Conservation (phyloP, 2,113 vertebrate genomes). For the Poeciliopsis prolifica region DNA sequence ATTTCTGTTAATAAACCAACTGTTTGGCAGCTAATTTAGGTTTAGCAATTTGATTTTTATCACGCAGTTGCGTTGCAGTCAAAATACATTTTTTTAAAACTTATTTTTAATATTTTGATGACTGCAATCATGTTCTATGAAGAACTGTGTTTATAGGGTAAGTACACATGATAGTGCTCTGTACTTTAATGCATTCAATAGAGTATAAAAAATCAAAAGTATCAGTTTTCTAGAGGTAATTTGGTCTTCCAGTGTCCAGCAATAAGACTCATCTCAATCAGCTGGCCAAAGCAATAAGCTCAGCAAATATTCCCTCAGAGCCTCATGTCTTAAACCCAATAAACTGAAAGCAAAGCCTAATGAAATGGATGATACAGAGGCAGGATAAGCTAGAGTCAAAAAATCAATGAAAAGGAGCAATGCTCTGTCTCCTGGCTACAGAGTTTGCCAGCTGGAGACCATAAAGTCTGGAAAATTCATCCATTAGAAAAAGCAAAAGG, state of each 20-base stretch:
- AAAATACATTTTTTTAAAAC: too few relatives aligned
- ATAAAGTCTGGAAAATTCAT: neutral
- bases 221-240: conserved; percentile 7
- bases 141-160: neutral
- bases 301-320: conserved; percentile 36
- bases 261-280: conserved; percentile 28
- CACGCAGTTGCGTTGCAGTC: too few relatives aligned
- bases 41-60: too few relatives aligned
- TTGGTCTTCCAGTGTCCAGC: conserved; percentile 30
- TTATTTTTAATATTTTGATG: neutral
- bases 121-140: neutral
- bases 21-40: too few relatives aligned
- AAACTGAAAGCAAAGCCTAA: conserved; percentile 49
- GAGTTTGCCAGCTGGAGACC: neutral
- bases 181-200: conserved; percentile 11
- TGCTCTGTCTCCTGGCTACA: neutral
- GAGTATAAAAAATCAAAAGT: neutral
- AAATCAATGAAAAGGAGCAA: conserved; percentile 42
- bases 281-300: conserved; percentile 51
- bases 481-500: neutral
- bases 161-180: neutral
- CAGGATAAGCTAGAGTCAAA: conserved; percentile 28
- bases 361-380: conserved; percentile 57
- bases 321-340: conserved; percentile 55
- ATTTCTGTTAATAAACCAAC: too few relatives aligned